Percentiles rank a stretch among this genome's conserved stretches.
Evolutionary conservation across 1,140 invertebrate species (phyloP).

Genomic region (Archivesica marissinica): DNA sequence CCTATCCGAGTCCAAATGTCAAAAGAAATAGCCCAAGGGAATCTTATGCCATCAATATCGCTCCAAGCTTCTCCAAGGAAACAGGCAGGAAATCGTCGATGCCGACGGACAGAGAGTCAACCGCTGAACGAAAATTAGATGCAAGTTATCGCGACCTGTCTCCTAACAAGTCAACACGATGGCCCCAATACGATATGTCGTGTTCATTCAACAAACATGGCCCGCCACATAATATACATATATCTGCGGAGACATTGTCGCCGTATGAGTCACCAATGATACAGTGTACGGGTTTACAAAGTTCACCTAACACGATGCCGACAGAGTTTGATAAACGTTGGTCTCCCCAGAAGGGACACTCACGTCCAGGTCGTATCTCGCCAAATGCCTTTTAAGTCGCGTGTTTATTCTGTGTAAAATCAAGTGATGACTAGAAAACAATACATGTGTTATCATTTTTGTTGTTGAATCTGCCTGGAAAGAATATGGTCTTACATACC

Average conservation of each 20-base stretch:
- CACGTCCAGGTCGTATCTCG: constrained; percentile 4
- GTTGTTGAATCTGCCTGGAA: no score
- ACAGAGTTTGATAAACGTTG: not conserved
- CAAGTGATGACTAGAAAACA: no score
- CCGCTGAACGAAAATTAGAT: not conserved
- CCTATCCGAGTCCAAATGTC: not conserved
- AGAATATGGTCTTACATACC: no score
- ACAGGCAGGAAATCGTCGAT: not conserved
- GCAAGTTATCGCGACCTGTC: not conserved
- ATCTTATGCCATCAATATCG: constrained; percentile 19
- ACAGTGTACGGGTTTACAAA: not conserved
- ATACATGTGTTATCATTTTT: no score
- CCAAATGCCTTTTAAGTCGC: constrained; percentile 28
- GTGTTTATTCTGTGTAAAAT: constrained; percentile 40
- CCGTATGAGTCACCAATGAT: not conserved
- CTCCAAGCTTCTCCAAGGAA: not conserved
- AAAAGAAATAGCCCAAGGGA: not conserved
- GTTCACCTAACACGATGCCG: not conserved
- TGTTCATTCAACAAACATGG: not conserved
- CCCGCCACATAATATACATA: no score
- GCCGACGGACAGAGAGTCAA: not conserved
- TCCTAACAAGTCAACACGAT: not conserved
- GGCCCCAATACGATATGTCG: not conserved
- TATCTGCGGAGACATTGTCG: not conserved
- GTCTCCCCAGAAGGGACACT: not conserved